A percentile compares a stretch with the other conserved stretches of the same genome.
These are phyloP conservation scores for Hydriomena furcata DNA, from an alignment of 2,888 invertebrate genomes.

Conservation along the genomic window DNA sequence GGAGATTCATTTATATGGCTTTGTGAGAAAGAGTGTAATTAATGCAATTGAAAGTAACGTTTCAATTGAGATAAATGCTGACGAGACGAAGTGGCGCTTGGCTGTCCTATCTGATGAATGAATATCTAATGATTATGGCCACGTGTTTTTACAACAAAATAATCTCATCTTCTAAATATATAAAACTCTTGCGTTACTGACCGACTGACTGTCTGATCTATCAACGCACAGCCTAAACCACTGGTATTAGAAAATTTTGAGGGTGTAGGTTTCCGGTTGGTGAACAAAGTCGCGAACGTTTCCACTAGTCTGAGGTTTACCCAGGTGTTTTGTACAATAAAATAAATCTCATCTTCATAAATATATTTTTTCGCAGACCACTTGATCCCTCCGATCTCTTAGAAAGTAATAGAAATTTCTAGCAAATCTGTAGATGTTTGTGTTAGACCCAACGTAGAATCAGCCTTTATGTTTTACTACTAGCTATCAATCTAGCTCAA, in stretches of 20 bases:
- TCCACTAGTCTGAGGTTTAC: too few species aligned
- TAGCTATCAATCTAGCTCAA: conserved; percentile 16
- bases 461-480: conserved; percentile 13
- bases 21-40: conserved; percentile 54
- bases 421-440: conserved; percentile 1
- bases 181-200: too few species aligned
- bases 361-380: neutral
- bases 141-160: too few species aligned
- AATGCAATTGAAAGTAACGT: conserved; percentile 68
- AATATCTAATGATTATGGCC: too few species aligned
- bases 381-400: neutral
- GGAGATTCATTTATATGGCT: conserved; percentile 52
- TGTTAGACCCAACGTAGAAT: neutral
- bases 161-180: too few species aligned
- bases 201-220: too few species aligned
- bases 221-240: too few species aligned
- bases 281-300: too few species aligned
- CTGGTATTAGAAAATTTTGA: too few species aligned
- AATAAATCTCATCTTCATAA: neutral
- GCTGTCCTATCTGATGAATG: too few species aligned
- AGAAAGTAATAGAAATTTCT: neutral
- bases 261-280: too few species aligned
- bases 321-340: too few species aligned
- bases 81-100: conserved; percentile 24
- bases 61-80: conserved; percentile 70